Percentiles rank a stretch among this genome's conserved stretches.
These are phyloP conservation scores for Schizothorax lantsangensis DNA, from an alignment of 2,797 vertebrate species.

Conservation along the genomic window DNA sequence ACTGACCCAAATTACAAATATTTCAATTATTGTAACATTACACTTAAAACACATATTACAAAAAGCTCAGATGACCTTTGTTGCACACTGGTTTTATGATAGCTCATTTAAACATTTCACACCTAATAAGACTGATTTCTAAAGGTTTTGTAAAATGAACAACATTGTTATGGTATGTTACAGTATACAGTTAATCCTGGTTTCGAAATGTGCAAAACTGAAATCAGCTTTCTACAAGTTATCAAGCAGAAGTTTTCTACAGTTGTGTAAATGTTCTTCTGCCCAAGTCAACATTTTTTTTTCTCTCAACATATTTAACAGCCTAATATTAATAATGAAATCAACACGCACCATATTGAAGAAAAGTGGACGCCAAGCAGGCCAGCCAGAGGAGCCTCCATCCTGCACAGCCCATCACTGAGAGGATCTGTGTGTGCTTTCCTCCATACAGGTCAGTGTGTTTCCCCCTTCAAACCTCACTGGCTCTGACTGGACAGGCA, in stretches of 20 bases:
- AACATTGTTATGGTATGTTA: neutral
- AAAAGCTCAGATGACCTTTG: neutral
- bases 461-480: slow-evolving; percentile 24
- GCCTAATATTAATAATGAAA: neutral
- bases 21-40: neutral
- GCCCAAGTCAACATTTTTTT: no score
- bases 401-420: slow-evolving; percentile 60
- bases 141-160: neutral
- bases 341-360: slow-evolving; percentile 54
- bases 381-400: slow-evolving; percentile 46
- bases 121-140: neutral
- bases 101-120: neutral
- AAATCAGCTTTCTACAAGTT: neutral
- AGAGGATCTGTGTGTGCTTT: slow-evolving; percentile 33
- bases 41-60: neutral
- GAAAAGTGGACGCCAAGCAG: slow-evolving; percentile 50
- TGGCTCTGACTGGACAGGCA: slow-evolving; percentile 69
- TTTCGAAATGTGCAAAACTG: neutral
- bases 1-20: slow-evolving; percentile 20
- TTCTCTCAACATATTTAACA: neutral
- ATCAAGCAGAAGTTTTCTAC: neutral
- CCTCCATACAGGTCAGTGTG: slow-evolving; percentile 48
- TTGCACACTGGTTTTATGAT: neutral
- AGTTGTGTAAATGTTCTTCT: neutral
- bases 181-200: neutral